Conservation (phyloP, 2,113 vertebrate species). For the Castor canadensis region DNA sequence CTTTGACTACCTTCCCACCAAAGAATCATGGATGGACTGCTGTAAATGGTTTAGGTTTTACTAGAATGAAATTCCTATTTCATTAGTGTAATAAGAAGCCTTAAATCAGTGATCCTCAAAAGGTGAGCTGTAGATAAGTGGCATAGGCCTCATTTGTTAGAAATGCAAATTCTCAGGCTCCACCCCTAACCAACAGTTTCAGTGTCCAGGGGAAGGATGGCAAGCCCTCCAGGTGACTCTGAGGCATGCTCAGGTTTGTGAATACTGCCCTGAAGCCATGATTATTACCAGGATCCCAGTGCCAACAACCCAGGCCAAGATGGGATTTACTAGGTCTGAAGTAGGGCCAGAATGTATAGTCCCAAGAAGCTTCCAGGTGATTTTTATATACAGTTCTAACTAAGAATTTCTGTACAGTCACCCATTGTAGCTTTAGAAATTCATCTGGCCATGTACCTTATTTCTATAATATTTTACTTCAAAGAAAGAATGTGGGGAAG, state of each 20-base stretch:
- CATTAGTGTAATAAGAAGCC: not conserved
- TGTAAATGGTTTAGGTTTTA: not conserved
- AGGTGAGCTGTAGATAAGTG: not conserved
- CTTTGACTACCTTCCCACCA: not conserved
- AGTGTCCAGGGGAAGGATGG: not conserved
- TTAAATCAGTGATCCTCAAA: conserved; percentile 20
- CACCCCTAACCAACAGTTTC: not conserved
- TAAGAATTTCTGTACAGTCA: not conserved
- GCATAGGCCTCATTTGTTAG: not conserved
- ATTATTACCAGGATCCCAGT: not conserved
- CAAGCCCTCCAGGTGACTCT: not conserved
- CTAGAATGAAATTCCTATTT: not conserved
- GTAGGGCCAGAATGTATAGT: not conserved
- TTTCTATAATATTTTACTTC: conserved; percentile 9
- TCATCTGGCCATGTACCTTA: not conserved
- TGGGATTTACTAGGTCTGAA: conserved; percentile 24
- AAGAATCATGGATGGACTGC: not conserved
- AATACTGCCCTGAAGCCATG: not conserved
- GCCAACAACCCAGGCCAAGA: not conserved
- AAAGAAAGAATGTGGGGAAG: not conserved
- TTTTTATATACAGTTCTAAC: conserved; percentile 11
- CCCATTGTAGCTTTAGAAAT: conserved; percentile 30
- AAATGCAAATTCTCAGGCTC: conserved; percentile 19
- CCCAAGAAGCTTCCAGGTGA: not conserved
- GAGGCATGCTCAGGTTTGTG: not conserved